These are phyloP conservation scores for Pelochelys cantorii DNA, from an alignment of 2,797 vertebrate genomes.

Conservation along the genomic window DNA sequence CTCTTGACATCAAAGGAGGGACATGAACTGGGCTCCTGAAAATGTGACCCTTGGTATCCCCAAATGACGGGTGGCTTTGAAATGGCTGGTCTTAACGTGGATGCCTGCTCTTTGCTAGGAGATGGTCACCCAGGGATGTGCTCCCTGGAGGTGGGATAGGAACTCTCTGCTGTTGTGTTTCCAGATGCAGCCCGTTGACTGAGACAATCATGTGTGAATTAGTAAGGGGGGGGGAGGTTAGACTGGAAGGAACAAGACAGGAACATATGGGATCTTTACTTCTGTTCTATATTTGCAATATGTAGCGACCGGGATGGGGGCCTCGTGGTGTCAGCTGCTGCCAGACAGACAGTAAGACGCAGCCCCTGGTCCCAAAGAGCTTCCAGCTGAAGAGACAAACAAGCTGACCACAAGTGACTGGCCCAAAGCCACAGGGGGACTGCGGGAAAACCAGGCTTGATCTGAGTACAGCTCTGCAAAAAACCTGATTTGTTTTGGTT, in stretches of 20 bases:
- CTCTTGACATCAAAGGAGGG: background rate
- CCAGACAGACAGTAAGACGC: background rate
- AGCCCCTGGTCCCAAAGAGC: rapidly evolving
- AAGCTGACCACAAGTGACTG: rapidly evolving
- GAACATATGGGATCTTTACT: background rate
- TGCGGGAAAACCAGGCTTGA: background rate
- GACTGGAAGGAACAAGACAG: background rate
- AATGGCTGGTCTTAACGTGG: background rate
- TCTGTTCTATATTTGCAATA: background rate
- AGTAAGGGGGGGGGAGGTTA: background rate
- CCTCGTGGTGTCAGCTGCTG: rapidly evolving
- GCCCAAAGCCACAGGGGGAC: background rate
- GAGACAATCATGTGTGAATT: background rate
- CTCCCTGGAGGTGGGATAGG: background rate
- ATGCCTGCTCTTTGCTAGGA: background rate
- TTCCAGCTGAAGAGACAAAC: background rate
- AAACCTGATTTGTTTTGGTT: background rate
- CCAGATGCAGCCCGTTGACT: background rate
- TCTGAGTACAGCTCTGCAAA: background rate
- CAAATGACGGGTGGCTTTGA: background rate
- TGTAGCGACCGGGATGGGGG: background rate
- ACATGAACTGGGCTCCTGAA: background rate
- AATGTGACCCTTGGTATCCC: background rate
- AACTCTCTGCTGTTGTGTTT: background rate
- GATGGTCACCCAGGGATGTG: background rate